A percentile compares a stretch with the other conserved stretches of the same genome.
phyloP scores from a whole-genome alignment of 2,113 vertebrate species.

The Pimephales promelas region DNA sequence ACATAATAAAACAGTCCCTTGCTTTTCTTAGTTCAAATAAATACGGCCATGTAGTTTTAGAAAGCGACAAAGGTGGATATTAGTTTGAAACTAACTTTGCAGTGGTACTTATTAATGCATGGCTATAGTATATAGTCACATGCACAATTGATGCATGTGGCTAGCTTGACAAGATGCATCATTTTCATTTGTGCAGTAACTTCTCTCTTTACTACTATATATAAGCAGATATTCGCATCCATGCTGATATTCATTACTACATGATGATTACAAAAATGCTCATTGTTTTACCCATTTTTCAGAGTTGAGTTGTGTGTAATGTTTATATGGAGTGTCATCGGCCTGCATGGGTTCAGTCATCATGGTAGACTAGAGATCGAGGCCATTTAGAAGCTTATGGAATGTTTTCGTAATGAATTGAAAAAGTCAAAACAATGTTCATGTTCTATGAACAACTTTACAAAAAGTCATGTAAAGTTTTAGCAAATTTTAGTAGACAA shows the following conservation, averaged over 20 bases:
- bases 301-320: background rate
- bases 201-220: background rate
- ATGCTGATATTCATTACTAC: background rate
- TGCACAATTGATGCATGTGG: background rate
- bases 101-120: background rate
- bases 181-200: background rate
- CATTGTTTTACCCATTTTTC: background rate
- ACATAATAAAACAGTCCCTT: background rate
- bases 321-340: conserved; percentile 16
- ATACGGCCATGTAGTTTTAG: background rate
- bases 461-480: background rate
- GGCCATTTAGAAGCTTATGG: background rate
- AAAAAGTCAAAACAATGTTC: background rate
- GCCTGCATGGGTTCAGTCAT: background rate
- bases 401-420: background rate
- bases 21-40: background rate
- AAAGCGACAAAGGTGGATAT: background rate
- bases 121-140: background rate
- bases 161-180: background rate
- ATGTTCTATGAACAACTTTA: background rate
- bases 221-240: background rate
- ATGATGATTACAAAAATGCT: background rate
- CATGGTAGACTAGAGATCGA: background rate
- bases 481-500: background rate
- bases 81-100: background rate